Evolutionary conservation across 92 coral and sea anemone genomes (phyloP), one percentile per base, ranked within the genome.

Genomic region (Bergia sp.): DNA sequence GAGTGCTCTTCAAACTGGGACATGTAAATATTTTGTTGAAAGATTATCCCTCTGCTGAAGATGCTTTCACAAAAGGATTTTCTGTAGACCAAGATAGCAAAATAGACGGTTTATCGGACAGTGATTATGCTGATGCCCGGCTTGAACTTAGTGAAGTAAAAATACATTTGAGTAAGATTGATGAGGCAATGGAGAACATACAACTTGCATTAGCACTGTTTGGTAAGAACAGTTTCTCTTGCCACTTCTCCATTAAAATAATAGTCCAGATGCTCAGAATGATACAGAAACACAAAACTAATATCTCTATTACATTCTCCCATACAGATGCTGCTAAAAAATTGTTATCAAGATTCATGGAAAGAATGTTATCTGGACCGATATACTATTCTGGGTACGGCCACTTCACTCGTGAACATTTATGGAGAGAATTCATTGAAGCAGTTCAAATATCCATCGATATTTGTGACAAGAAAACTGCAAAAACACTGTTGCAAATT

Each of bases 1-100:
- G 20, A 9, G 77, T 73, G 44, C 77, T 73, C 38, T 73, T 73
- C 77, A 73, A 73, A 16, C 77, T 73, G 20, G 77, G 77, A 20
- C n/a, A 29, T 73, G 44, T 37, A 18, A 37, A 73, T 21, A 37
- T 10, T 73, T 37, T 37, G 1, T 8, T 73, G 6, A 20, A 18
- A 12, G 77, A 36, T 38, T 73, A 73, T 12, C 77, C 15, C 8
- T 12, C 21, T 37, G 77, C 77, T 1, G 44, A 73, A 37, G 77
- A 20, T 73, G n/a, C 77, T 37, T 73, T 37, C 20, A 2, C 4
- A 73, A n/a, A 73, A 5, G 45, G 77, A 21, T 13, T 73, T 73
- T 10, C 77, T 8, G 37, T 73, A 20, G 42, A 38, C 37, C 1
- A 1, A 37, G 77, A 10, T 0, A 73, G 37, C 1, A 18, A 3